Evolutionary conservation across 2,113 vertebrate genomes (phyloP), one percentile per base, ranked within the genome.

Genomic region (Mesocricetus auratus): DNA sequence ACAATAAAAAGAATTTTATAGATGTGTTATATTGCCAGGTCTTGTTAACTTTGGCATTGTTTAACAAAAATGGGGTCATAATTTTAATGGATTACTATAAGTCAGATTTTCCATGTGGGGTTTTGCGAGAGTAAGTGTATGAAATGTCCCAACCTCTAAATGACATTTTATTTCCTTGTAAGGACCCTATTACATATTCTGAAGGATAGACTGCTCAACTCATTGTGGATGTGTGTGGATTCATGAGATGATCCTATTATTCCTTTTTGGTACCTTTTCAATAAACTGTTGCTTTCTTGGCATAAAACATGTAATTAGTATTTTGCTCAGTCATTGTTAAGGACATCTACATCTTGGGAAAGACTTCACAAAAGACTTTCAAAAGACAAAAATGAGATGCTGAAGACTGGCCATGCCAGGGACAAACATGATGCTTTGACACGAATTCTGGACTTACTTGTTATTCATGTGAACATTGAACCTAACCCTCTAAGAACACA

Each of bases 21-120:
- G 39, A 82, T 12, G 75, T 22, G 86, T 66, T 90, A 47, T 91
- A 86, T 90, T 86, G 60, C 12, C 31, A 0, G 88, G 53, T 73
- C 12, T 96, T 33, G 90, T 79, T 95, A 68, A 93, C 94, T 96
- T 96, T 90, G 89, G 45, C 64, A 88, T 21, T 53, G 50, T 92
- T 92, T 77, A 88, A 21, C 33, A 69, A 60, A 58, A 24, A 85
- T 42, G 56, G 24, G 15, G 39, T 94, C 42, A 69, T 58, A 68
- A 56, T 82, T 92, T 89, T 68, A 89, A 64, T 79, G 10, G 68
- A 79, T 94, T 92, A 36, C 8, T 74, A 15, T 47, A 42, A 89
- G 92, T 85, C 5, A 92, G 60, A 73, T 93, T 91, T 79, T 74
- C 69, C n/a, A 36, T 83, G 71, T 91, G 88, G 66, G 22, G 89